phyloP scores from a whole-genome alignment of 2,797 vertebrate genomes.

The Sebastes taczanowskii region DNA sequence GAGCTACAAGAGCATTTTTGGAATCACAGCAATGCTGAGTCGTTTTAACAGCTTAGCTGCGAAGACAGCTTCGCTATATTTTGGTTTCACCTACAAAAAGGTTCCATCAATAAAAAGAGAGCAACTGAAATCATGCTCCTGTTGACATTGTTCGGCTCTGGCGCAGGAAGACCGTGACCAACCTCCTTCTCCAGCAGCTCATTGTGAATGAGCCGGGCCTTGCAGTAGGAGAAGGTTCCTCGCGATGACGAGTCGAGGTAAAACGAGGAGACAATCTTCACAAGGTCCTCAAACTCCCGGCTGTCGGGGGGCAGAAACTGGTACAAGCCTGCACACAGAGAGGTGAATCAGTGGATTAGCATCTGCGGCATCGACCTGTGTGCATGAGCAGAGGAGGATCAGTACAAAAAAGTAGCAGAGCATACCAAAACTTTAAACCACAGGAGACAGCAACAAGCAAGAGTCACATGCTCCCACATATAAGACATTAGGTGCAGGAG shows the following conservation, averaged over 20 bases:
- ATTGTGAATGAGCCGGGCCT: slow-evolving; percentile 92
- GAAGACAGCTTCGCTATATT: not conserved
- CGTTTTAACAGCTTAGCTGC: not conserved
- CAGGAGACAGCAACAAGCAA: not conserved
- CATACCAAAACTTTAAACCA: not conserved
- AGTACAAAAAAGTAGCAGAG: not conserved
- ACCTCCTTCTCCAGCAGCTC: slow-evolving; percentile 97
- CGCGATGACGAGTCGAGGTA: slow-evolving; percentile 89
- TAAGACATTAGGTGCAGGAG: not conserved
- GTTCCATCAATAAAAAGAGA: not conserved
- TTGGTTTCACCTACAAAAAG: not conserved
- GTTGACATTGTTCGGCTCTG: not conserved
- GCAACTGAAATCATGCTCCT: not conserved
- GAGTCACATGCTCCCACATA: not conserved
- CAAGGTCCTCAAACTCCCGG: slow-evolving; percentile 93
- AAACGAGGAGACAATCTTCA: slow-evolving; percentile 90
- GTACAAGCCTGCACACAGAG: slow-evolving; percentile 86
- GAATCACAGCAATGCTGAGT: not conserved
- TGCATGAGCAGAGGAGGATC: not conserved
- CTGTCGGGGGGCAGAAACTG: slow-evolving; percentile 87
- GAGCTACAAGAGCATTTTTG: not conserved
- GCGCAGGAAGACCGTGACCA: slow-evolving; percentile 25
- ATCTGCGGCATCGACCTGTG: not conserved
- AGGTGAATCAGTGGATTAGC: not conserved
- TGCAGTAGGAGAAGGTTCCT: slow-evolving; percentile 89